Evolutionary conservation across 64 coral and sea anemone genomes (phyloP).

Genomic region (Stylophora pistillata): DNA sequence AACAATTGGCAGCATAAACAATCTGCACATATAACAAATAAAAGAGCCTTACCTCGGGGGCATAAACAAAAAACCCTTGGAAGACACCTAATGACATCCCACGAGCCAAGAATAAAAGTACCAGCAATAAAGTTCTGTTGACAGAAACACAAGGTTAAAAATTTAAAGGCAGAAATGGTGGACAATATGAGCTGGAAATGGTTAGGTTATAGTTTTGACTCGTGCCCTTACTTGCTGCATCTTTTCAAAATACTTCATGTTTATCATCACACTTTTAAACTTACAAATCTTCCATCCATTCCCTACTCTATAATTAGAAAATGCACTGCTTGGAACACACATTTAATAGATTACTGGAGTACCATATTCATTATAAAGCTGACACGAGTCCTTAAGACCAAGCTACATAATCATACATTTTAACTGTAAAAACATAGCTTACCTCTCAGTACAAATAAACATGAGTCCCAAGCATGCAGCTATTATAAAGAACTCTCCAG

Average conservation of each 20-base stretch:
- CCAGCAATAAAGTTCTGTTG: constrained; percentile 23
- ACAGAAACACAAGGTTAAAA: not conserved
- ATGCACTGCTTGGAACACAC: too few species aligned
- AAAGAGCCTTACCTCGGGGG: constrained; percentile 39
- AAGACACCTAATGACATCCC: constrained; percentile 54
- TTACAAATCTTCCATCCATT: too few species aligned
- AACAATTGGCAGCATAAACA: not conserved
- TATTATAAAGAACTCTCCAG: not conserved
- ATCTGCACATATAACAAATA: not conserved
- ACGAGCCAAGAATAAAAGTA: constrained; percentile 56
- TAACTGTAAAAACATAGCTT: not conserved
- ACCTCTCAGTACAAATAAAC: constrained; percentile 65
- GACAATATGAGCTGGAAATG: too few species aligned
- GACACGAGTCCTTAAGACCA: too few species aligned
- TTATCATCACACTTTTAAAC: too few species aligned
- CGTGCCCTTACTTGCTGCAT: too few species aligned
- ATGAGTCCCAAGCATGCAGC: constrained; percentile 27
- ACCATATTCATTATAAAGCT: too few species aligned
- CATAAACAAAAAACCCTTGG: constrained; percentile 46
- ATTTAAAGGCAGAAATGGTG: not conserved
- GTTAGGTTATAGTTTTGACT: too few species aligned
- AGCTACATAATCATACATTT: too few species aligned
- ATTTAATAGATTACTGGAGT: too few species aligned
- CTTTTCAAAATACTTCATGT: too few species aligned
- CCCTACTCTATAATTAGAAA: too few species aligned